Base-by-base conservation (phyloP, 1,140 invertebrate species). In the Nephila pilipes region DNA sequence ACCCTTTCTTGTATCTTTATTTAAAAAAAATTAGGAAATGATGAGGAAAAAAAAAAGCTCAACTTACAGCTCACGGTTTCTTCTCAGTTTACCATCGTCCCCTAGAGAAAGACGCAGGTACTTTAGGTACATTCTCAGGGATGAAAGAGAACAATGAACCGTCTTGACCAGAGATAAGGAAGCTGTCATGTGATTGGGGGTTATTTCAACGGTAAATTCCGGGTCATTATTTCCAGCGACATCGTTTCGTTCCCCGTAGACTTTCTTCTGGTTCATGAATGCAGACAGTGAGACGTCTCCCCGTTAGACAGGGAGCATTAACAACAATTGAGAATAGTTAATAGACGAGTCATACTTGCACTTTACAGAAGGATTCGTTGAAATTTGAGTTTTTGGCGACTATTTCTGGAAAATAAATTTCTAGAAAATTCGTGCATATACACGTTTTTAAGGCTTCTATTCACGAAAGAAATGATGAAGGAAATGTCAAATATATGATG, bases 1-100 rank as follows among this genome's bases (percentile, higher is more conserved):
- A 75, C 16, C 25, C 25, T 75, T 75, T 75, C 65, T 32, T 29
- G 65, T 32, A 5, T 14, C 29, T 58, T 4, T 12, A 58, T n/a
- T 20, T 58, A 18, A 22, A 22, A 22, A 58, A 58, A 58, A 46
- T 32, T 18, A 75, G 29, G 29, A 32, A 32, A 69, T 25, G 29
- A 75, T 20, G 25, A 25, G 12, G 1, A 75, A n/a, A 75, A 75
- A 75, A 75, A 18, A 12, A n/a, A n/a, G 29, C 29, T 75, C 29
- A 75, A 89, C 87, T 89, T 57, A 89, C 87, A 65, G 65, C 55
- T 89, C 87, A 22, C 63, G n/a, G 18, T 55, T 89, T 22, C 38
- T 29, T 46, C 46, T 89, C 22, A 20, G 29, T 57, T 69, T 87
- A 32, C 18, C 8, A 22, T 87, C 85, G 36, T 87, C 85, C 22